These are phyloP conservation scores for Julus scanicus DNA, from an alignment of 2,888 invertebrate genomes.

Conservation along the genomic window DNA sequence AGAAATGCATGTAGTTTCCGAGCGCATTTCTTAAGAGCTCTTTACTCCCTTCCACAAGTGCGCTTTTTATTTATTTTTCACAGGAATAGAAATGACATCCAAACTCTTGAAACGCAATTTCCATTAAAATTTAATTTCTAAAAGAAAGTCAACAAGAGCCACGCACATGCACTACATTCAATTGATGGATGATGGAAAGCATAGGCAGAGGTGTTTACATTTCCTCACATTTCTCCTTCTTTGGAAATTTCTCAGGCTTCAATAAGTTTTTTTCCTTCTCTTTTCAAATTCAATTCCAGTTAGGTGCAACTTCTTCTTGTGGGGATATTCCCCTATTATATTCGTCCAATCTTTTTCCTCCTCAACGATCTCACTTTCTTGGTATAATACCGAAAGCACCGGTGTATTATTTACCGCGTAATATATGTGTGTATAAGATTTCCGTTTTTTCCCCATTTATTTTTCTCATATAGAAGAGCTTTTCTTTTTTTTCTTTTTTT, in stretches of 20 bases:
- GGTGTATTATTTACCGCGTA: slow-evolving; percentile 21
- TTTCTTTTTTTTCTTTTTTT: neutral
- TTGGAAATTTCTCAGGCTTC: slow-evolving; percentile 15
- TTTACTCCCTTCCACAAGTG: neutral
- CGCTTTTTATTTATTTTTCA: slow-evolving; percentile 9
- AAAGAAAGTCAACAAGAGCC: slow-evolving; percentile 33
- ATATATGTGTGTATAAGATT: slow-evolving; percentile 15
- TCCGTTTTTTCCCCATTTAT: slow-evolving; percentile 23
- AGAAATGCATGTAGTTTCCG: neutral
- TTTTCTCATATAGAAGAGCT: neutral
- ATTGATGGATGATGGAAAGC: slow-evolving; percentile 12
- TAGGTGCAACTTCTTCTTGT: slow-evolving; percentile 19
- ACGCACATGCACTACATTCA: slow-evolving; percentile 33
- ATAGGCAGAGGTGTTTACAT: slow-evolving; percentile 27
- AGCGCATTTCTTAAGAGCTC: slow-evolving; percentile 20
- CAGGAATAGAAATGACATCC: slow-evolving; percentile 19
- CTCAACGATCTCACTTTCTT: neutral
- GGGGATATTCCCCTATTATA: slow-evolving; percentile 20
- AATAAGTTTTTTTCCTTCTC: slow-evolving; percentile 3
- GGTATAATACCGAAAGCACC: neutral
- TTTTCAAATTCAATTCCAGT: slow-evolving; percentile 25
- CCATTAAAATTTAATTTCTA: slow-evolving; percentile 22
- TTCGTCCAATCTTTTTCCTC: slow-evolving; percentile 14
- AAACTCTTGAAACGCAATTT: slow-evolving; percentile 28
- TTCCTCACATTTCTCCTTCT: slow-evolving; percentile 2